Conservation (phyloP, 2,888 invertebrate genomes). For the Volucella inanis region DNA sequence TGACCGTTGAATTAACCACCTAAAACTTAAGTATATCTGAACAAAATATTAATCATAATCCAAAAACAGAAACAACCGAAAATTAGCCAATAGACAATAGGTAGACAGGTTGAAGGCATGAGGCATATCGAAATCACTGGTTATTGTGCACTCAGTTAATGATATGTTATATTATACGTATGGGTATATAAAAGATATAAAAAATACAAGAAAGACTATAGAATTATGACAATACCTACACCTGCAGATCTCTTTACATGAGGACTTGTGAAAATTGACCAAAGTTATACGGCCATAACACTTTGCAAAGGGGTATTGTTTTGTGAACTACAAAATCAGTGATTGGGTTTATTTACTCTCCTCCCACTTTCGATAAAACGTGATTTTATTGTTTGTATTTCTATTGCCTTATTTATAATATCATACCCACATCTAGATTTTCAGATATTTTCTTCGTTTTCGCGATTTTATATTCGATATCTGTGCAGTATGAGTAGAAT, state of each 20-base stretch:
- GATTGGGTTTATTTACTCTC: slow-evolving; percentile 36
- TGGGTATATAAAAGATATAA: no score
- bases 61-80: slow-evolving; percentile 25
- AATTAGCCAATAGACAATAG: slow-evolving; percentile 53
- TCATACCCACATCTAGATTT: slow-evolving; percentile 11
- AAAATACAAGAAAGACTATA: no score
- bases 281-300: slow-evolving; percentile 35
- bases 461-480: no score
- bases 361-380: background rate
- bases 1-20: slow-evolving; percentile 56
- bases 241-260: background rate
- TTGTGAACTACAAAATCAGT: slow-evolving; percentile 53
- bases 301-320: slow-evolving; percentile 43
- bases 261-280: slow-evolving; percentile 44
- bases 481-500: no score
- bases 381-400: background rate
- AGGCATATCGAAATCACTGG: slow-evolving; percentile 45
- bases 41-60: slow-evolving; percentile 13
- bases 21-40: slow-evolving; percentile 9
- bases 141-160: slow-evolving; percentile 54
- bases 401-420: background rate
- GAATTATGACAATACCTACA: no score
- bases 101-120: slow-evolving; percentile 46
- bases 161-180: slow-evolving; percentile 26
- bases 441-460: slow-evolving; percentile 14